Conservation (phyloP, 2,888 invertebrate genomes). For the Harmothoe impar region DNA sequence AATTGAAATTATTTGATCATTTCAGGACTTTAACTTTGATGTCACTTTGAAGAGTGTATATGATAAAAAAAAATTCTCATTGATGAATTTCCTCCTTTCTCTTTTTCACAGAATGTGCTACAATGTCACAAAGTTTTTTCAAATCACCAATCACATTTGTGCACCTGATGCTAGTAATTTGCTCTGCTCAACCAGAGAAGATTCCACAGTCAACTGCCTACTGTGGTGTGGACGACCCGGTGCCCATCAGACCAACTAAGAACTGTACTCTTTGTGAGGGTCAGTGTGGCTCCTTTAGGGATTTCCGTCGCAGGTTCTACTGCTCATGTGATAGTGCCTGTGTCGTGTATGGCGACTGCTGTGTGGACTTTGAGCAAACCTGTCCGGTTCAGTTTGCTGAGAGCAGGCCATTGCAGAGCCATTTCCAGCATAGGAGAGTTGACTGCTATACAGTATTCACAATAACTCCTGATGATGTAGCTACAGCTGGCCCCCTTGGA, state of each 20-base stretch:
- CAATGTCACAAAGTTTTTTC: background rate
- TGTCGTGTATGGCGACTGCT: slow-evolving; percentile 41
- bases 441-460: background rate
- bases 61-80: too few relatives aligned
- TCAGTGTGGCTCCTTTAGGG: background rate
- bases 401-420: background rate
- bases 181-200: background rate
- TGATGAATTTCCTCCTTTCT: too few relatives aligned
- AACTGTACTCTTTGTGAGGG: too few relatives aligned
- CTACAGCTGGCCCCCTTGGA: background rate
- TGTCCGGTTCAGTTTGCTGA: background rate
- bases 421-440: background rate
- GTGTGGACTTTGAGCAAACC: background rate
- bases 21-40: too few relatives aligned
- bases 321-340: slow-evolving; percentile 41
- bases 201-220: background rate
- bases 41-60: too few relatives aligned
- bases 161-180: background rate
- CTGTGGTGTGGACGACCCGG: too few relatives aligned
- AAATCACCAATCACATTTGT: background rate
- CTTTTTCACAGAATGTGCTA: background rate
- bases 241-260: too few relatives aligned
- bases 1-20: too few relatives aligned
- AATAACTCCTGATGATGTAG: background rate
- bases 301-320: background rate